Evolutionary conservation across 2,113 vertebrate species (phyloP).

Genomic region (Condylura cristata): DNA sequence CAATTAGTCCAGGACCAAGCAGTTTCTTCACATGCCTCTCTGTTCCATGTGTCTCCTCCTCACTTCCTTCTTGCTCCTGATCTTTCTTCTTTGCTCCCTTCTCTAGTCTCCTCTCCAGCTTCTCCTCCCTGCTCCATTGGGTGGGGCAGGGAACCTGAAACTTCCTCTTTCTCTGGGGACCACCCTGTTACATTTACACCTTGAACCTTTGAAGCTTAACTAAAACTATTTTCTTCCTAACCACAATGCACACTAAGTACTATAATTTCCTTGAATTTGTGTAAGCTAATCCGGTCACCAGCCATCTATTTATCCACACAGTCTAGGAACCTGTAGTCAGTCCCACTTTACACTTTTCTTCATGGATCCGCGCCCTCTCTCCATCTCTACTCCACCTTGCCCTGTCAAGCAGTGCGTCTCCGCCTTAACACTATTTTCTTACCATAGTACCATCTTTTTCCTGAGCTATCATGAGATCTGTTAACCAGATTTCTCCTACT

Average conservation of each 20-base stretch:
- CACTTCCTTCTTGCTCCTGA: too few species aligned
- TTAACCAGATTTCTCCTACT: not conserved
- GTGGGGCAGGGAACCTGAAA: too few species aligned
- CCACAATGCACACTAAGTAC: not conserved
- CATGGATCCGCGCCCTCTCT: fast-evolving
- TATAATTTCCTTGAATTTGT: not conserved
- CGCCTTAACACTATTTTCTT: not conserved
- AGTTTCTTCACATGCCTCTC: too few species aligned
- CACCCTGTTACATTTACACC: too few species aligned
- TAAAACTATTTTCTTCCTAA: not conserved
- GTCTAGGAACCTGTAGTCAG: not conserved
- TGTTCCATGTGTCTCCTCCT: too few species aligned
- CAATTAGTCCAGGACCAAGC: too few species aligned
- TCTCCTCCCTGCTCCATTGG: too few species aligned
- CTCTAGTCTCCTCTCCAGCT: too few species aligned
- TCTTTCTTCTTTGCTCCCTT: too few species aligned
- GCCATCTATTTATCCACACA: not conserved
- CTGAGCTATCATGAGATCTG: not conserved
- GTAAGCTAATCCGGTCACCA: not conserved
- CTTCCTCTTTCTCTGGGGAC: too few species aligned
- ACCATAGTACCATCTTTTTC: not conserved
- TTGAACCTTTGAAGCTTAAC: not conserved
- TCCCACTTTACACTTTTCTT: not conserved
- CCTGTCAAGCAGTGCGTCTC: not conserved
- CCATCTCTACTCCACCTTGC: not conserved